Evolutionary conservation across 2,888 invertebrate genomes (phyloP).

Genomic region (Phoronis australis): DNA sequence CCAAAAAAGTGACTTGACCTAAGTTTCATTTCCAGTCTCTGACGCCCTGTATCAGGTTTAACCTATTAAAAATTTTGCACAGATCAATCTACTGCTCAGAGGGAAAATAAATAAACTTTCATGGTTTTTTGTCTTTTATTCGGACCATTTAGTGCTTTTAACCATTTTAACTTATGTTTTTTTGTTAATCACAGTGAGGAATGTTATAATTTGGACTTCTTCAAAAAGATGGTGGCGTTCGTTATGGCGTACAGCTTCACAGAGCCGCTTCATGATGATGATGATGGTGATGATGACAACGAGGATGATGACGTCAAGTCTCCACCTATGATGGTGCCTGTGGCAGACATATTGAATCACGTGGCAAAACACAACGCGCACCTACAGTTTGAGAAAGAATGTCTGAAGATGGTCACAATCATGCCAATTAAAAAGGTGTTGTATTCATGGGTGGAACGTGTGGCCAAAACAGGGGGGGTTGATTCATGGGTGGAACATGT

Average conservation of each 20-base stretch:
- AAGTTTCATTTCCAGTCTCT: too few species aligned
- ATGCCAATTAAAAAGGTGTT: constrained; percentile 39
- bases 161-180: neutral
- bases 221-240: constrained; percentile 51
- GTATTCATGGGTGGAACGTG: too few species aligned
- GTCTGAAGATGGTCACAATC: constrained; percentile 43
- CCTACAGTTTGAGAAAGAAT: constrained; percentile 41
- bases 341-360: constrained; percentile 52
- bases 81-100: too few species aligned
- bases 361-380: constrained; percentile 48
- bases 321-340: constrained; percentile 51
- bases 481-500: too few species aligned
- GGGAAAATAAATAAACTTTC: too few species aligned
- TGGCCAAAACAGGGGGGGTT: too few species aligned
- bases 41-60: too few species aligned
- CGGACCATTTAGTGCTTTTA: neutral
- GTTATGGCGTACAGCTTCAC: constrained; percentile 54
- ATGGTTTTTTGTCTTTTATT: neutral
- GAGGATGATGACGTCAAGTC: constrained; percentile 16
- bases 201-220: constrained; percentile 33
- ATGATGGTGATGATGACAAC: constrained; percentile 8
- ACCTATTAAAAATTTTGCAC: too few species aligned
- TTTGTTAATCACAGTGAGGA: constrained; percentile 16
- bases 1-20: too few species aligned
- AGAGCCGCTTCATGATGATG: constrained; percentile 27